Conservation (phyloP, 2,113 vertebrate species). For the Spizaetus ornatus region DNA sequence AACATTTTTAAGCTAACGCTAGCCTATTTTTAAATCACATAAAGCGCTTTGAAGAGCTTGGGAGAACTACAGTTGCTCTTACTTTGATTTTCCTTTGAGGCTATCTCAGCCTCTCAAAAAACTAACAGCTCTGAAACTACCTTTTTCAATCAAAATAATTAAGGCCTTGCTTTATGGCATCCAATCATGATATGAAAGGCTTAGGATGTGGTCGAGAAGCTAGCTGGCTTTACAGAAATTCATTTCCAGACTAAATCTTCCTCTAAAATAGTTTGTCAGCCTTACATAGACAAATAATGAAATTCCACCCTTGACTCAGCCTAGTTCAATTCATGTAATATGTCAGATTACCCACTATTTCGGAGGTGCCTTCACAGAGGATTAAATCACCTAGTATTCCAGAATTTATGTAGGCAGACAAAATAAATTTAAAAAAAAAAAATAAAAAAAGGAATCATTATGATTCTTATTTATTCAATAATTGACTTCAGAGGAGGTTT, state of each 20-base stretch:
- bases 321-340: conserved; percentile 35
- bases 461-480: background rate
- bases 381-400: conserved; percentile 10
- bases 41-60: background rate
- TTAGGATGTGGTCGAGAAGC: background rate
- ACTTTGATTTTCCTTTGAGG: conserved; percentile 19
- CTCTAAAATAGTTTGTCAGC: conserved; percentile 30
- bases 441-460: background rate
- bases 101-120: background rate
- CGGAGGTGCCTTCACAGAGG: background rate
- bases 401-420: background rate
- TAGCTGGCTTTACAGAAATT: conserved; percentile 13
- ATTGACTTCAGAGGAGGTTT: background rate
- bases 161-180: conserved; percentile 4
- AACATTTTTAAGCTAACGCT: background rate
- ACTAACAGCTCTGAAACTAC: background rate
- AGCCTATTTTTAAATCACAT: background rate
- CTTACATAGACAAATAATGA: conserved; percentile 30
- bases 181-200: background rate
- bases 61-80: background rate
- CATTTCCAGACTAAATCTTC: background rate
- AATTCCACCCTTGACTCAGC: conserved; percentile 42
- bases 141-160: conserved; percentile 39
- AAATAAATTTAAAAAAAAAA: background rate
- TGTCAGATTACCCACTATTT: conserved; percentile 32